Evolutionary conservation across 2,888 invertebrate genomes (phyloP), one percentile per base, ranked within the genome.

Genomic region (Conops quadrifasciatus): DNA sequence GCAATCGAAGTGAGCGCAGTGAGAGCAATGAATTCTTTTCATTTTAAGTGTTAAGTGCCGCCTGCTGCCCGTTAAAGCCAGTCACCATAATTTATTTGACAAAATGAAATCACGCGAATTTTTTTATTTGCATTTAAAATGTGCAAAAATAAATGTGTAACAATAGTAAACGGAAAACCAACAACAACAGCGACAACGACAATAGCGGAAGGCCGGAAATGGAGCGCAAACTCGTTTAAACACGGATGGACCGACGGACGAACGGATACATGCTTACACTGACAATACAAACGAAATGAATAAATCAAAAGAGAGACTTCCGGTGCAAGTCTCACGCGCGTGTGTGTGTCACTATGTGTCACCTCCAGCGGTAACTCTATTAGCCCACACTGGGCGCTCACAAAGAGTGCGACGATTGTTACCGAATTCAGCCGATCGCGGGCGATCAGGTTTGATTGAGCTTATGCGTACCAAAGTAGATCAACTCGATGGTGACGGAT

Each of bases 251-350:
- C 4, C 5, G 7, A 53, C 53, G 7, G 2, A 53, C 53, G n/a
- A n/a, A 53, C 53, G 21, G 21, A 53, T 19, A 49, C 45, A 4
- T 19, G 19, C 26, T 28, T 21, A 58, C 21, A 24, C 24, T 26
- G 15, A 58, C n/a, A 59, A 26, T 2, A 28, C 26, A 9, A 59
- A 28, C 7, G n/a, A 26, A 28, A 30, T 26, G 1, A 59, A 13
- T 59, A 59, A 59, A 59, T 59, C 59, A 59, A 59, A 59, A 59
- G 11, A 59, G n/a, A n/a, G n/a, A 26, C 59, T 59, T 59, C 59
- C 59, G 59, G 59, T 59, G 59, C 59, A 28, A n/a, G 13, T 19
- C 9, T 53, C 53, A 56, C 36, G 36, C 4, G 9, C 9, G 36
- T 36, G 9, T 36, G 36, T 36, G 9, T 19, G 49, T 19, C 11